Percentiles rank a stretch among this genome's conserved stretches.
These are phyloP conservation scores for Dromiciops gliroides DNA, from an alignment of 2,113 vertebrate genomes.

Conservation along the genomic window DNA sequence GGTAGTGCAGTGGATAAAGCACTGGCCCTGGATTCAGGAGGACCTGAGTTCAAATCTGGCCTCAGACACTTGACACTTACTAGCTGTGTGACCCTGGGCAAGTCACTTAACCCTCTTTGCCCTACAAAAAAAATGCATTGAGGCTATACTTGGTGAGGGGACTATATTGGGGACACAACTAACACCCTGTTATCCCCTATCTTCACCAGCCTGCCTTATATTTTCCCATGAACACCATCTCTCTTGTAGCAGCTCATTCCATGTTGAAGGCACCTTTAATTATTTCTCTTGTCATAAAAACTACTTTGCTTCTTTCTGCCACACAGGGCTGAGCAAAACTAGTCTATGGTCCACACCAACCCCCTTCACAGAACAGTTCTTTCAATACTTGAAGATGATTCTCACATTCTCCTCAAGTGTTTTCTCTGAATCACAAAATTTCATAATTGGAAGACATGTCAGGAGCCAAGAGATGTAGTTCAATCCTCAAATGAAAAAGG, in stretches of 20 bases:
- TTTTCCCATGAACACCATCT: slow-evolving; percentile 29
- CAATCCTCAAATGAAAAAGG: neutral
- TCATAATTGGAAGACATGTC: neutral
- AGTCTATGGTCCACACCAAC: neutral
- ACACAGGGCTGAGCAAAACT: neutral
- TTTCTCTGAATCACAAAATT: neutral
- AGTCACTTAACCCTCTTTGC: too few relatives aligned
- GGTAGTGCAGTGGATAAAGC: too few relatives aligned
- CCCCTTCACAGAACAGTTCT: neutral
- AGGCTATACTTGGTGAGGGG: neutral
- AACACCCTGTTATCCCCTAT: neutral
- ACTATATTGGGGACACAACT: neutral
- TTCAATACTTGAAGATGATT: neutral
- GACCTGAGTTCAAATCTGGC: too few relatives aligned
- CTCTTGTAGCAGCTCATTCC: neutral
- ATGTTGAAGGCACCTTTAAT: neutral
- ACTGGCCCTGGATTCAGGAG: too few relatives aligned
- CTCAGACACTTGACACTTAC: too few relatives aligned
- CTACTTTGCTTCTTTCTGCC: neutral
- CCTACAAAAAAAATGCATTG: neutral
- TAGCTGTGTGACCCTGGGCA: too few relatives aligned
- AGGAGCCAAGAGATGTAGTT: neutral
- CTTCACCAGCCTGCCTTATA: neutral
- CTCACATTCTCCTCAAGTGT: neutral
- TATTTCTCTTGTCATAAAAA: neutral